phyloP scores from a whole-genome alignment of 2,797 vertebrate genomes.

The Platalea minor region DNA sequence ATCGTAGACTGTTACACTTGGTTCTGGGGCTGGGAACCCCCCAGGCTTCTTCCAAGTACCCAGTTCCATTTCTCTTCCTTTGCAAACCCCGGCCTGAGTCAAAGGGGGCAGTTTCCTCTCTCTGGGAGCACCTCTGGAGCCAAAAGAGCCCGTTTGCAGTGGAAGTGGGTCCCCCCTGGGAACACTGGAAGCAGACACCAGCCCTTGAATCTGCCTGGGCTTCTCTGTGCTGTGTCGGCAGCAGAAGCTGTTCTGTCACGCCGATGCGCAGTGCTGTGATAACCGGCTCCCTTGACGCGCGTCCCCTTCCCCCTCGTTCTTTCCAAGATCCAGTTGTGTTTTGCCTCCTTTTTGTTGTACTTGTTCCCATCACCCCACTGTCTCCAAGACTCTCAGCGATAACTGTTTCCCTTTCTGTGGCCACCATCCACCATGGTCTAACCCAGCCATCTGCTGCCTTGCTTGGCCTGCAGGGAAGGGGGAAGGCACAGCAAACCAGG shows the following conservation, averaged over 20 bases:
- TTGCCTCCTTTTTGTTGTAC: neutral
- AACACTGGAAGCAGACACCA: neutral
- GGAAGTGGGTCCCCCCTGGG: neutral
- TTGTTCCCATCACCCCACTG: neutral
- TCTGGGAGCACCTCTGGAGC: neutral
- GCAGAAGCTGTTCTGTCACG: neutral
- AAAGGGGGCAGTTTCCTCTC: neutral
- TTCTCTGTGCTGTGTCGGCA: neutral
- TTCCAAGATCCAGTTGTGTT: neutral
- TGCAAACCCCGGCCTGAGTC: neutral
- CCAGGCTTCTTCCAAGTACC: neutral
- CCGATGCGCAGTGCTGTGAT: neutral
- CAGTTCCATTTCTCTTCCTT: neutral
- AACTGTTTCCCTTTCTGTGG: neutral
- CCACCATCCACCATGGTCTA: neutral
- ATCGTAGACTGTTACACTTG: neutral
- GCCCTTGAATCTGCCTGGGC: neutral
- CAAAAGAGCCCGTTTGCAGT: neutral
- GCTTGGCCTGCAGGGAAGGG: neutral
- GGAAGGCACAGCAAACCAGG: neutral
- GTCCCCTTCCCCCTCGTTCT: neutral
- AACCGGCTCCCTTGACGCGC: neutral
- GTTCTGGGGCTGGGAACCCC: neutral
- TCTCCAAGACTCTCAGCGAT: neutral
- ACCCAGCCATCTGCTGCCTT: neutral